phyloP scores from a whole-genome alignment of 1,140 invertebrate species.

The Eurosta solidaginis region DNA sequence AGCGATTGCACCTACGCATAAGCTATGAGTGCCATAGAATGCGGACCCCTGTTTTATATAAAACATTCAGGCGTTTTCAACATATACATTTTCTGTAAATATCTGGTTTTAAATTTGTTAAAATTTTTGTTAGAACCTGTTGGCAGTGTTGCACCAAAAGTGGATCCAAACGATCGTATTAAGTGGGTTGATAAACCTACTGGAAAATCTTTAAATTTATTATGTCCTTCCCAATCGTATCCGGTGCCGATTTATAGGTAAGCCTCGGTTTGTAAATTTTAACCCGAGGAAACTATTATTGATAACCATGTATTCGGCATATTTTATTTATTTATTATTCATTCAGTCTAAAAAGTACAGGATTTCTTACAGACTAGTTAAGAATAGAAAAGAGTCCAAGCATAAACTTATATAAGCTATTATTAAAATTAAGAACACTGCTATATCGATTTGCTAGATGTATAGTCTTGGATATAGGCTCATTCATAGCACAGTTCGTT shows the following conservation, averaged over 20 bases:
- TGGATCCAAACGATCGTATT: slow-evolving; percentile 50
- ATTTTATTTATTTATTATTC: no score
- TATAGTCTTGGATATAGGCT: no score
- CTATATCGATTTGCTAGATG: no score
- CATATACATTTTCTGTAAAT: neutral
- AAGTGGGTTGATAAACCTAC: slow-evolving; percentile 45
- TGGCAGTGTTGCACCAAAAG: slow-evolving; percentile 69
- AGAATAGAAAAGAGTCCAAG: no score
- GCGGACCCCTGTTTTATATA: slow-evolving; percentile 60
- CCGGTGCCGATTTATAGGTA: slow-evolving; percentile 70
- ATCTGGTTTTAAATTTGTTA: neutral
- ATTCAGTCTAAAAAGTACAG: no score
- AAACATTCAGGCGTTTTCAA: slow-evolving; percentile 35
- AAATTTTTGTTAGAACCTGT: slow-evolving; percentile 65
- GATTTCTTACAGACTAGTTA: no score
- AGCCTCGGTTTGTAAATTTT: neutral
- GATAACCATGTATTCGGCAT: neutral
- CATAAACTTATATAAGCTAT: no score
- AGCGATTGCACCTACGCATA: no score
- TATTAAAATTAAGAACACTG: no score
- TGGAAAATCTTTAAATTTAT: slow-evolving; percentile 60
- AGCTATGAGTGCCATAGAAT: no score
- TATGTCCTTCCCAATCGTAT: slow-evolving; percentile 69
- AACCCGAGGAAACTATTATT: neutral
- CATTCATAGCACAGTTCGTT: no score